Conservation (phyloP, 2,797 vertebrate species). For the Leuciscus waleckii region DNA sequence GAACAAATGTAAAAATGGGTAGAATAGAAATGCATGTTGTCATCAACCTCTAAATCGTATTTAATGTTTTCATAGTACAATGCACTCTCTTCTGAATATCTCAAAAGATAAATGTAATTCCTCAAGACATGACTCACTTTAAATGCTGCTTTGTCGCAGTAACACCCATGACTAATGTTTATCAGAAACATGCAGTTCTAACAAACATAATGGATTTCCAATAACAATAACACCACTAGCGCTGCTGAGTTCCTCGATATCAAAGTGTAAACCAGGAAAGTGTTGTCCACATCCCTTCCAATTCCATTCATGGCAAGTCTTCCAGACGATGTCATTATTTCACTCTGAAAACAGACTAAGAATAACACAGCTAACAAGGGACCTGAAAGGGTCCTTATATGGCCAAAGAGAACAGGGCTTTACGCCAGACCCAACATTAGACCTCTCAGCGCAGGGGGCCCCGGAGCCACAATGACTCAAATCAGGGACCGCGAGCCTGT, state of each 20-base stretch:
- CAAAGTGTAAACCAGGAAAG: constrained; percentile 30
- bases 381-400: constrained; percentile 54
- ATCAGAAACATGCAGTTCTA: constrained; percentile 6
- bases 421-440: constrained; percentile 40
- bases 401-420: constrained; percentile 55
- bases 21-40: background rate
- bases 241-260: constrained; percentile 31
- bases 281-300: constrained; percentile 11
- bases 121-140: background rate
- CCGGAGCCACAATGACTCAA: constrained; percentile 3
- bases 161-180: constrained; percentile 19
- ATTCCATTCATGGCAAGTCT: constrained; percentile 47
- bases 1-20: background rate
- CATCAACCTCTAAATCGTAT: background rate
- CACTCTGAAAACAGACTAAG: constrained; percentile 52
- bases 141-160: background rate
- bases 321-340: constrained; percentile 51
- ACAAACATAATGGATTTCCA: constrained; percentile 1
- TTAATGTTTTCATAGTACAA: background rate
- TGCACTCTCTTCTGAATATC: background rate
- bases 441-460: constrained; percentile 17
- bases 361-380: constrained; percentile 57
- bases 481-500: constrained; percentile 21
- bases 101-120: background rate
- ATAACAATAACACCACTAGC: constrained; percentile 17